Base-by-base conservation (phyloP, 2,888 invertebrate genomes). In the Cryptops parisi region DNA sequence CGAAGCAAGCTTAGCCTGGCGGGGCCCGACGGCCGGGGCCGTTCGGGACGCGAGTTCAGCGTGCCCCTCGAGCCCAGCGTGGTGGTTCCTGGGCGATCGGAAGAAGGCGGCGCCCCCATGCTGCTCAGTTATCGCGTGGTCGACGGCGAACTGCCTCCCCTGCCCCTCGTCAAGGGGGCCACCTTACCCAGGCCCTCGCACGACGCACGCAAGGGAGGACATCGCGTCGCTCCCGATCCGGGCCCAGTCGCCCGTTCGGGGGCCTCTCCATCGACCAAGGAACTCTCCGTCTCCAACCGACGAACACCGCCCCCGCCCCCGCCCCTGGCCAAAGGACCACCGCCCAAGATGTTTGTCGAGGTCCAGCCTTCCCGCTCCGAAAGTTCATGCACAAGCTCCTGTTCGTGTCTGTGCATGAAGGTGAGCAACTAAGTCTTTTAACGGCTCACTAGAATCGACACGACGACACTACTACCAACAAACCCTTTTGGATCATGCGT, bases 321-420 rank as follows among this genome's bases (percentile, higher is more conserved):
- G 6, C 51, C 51, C 2, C 26, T 51, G n/a, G 22, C 51, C 43
- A 51, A 51, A 33, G 51, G 51, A 3, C 51, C 51, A 15, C 51
- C 51, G 25, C 51, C 51, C 43, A 51, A 51, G 25, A 51, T 51
- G 19, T 51, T 43, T 27, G 51, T 51, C 17, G 43, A 41, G 43
- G 51, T 51, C 19, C 51, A 51, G 25, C 51, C 51, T 23, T 24
- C 51, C 21, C 51, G 51, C n/a, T 41, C 51, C 23, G 51, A 51
- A 26, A 51, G 51, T 41, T 51, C 51, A 26, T 51, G 51, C 51
- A 51, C 51, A 24, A 51, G 51, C 43, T 51, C 51, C 24, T 51
- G 51, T 33, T 51, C 51, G 25, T 51, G 51, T 43, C 43, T 51
- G 25, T 51, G 51, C 43, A 51, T 41, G 25, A 51, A 51, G 51